These are phyloP conservation scores for Brachionus rotundiformis DNA, from an alignment of 1,140 invertebrate species.

Conservation along the genomic window DNA sequence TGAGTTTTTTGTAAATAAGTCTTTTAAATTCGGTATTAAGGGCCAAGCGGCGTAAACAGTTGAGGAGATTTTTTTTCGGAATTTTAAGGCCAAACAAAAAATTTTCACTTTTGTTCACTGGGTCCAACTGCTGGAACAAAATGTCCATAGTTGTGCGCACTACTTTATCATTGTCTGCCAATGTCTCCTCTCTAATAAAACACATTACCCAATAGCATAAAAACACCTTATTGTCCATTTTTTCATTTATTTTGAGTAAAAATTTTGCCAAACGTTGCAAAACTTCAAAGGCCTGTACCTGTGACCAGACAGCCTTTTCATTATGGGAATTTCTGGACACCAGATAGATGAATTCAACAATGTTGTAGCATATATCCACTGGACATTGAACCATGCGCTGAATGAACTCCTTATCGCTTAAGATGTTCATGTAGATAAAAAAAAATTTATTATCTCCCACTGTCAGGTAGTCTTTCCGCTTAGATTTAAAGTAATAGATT, in stretches of 20 bases:
- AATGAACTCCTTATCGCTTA: neutral
- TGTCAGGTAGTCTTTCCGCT: neutral
- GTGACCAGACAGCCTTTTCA: neutral
- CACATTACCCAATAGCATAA: constrained; percentile 1
- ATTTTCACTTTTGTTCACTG: neutral
- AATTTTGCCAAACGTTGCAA: neutral
- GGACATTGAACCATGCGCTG: neutral
- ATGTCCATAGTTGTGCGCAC: neutral
- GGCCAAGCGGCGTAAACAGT: neutral
- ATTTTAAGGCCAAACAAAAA: neutral
- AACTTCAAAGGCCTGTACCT: neutral
- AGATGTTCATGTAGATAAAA: neutral
- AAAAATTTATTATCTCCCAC: neutral
- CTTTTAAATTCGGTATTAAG: neutral
- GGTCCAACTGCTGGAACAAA: constrained; percentile 15
- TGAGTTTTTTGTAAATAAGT: neutral
- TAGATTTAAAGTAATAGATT: neutral
- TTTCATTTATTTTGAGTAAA: neutral
- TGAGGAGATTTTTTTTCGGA: neutral
- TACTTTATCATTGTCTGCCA: neutral
- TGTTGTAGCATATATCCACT: neutral
- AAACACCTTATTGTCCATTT: constrained; percentile 13
- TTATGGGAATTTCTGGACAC: neutral
- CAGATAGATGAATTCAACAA: neutral
- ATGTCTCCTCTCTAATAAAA: neutral